A percentile compares a stretch with the other conserved stretches of the same genome.
phyloP scores from a whole-genome alignment of 2,888 invertebrate genomes.

The Coenonympha arcania region DNA sequence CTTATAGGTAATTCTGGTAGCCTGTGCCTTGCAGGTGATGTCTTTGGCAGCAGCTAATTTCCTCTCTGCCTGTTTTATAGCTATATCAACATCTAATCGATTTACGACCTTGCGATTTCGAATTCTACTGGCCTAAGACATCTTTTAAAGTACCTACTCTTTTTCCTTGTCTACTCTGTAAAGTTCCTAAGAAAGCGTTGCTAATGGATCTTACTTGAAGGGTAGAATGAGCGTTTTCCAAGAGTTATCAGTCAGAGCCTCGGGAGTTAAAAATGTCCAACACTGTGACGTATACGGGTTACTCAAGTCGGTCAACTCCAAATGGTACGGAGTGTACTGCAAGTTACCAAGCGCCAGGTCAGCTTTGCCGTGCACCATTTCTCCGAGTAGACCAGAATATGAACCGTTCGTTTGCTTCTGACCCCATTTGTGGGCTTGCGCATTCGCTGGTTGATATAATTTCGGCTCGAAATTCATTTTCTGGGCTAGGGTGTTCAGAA shows the following conservation, averaged over 20 bases:
- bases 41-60: no score
- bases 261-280: constrained; percentile 87
- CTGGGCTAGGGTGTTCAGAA: constrained; percentile 77
- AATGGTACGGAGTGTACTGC: constrained; percentile 80
- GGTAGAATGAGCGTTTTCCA: constrained; percentile 88
- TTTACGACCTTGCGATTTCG: no score
- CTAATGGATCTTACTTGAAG: constrained; percentile 83
- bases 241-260: constrained; percentile 84
- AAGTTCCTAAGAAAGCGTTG: background rate
- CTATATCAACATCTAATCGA: no score
- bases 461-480: constrained; percentile 81
- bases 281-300: constrained; percentile 87
- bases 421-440: constrained; percentile 80
- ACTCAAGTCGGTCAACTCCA: constrained; percentile 81
- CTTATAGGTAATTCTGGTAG: background rate
- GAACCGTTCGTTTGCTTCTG: constrained; percentile 76
- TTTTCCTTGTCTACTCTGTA: no score
- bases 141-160: no score
- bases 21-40: no score
- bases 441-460: constrained; percentile 78
- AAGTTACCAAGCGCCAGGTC: constrained; percentile 85
- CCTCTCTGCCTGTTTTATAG: no score
- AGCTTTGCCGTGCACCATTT: constrained; percentile 79
- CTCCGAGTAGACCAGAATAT: constrained; percentile 81
- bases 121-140: no score